Base-by-base conservation (phyloP, 2,113 vertebrate genomes). In the Myiagra hebetior region DNA sequence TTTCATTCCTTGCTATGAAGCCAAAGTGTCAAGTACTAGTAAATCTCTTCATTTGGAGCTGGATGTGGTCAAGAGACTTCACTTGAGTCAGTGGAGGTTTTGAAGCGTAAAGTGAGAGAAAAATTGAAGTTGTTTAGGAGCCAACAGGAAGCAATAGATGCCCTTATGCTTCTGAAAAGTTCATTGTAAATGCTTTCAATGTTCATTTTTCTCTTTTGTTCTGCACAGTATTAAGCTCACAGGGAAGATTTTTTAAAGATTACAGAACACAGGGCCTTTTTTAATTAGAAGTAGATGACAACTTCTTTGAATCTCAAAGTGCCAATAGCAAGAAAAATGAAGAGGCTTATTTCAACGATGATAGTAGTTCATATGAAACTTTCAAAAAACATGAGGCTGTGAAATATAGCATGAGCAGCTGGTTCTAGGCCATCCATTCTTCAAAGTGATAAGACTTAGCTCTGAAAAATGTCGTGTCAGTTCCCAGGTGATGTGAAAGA, bases 1-100 rank as follows among this genome's bases (percentile, higher is more conserved):
- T 90, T 94, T 12, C 15, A 8, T 49, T 85, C 14, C 33, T 59
- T 76, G 22, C 7, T 35, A 31, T 63, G 53, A 73, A 81, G 15
- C 3, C 12, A 9, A 56, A 22, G 24, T 47, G 24, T 33, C 59
- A 49, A 6, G 2, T 42, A 41, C 17, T 28, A 22, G 8, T 53
- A 79, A 70, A n/a, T 23, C 4, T 68, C 47, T 53, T 77, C 8
- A 57, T 92, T 87, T 3, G 23, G 22, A 68, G 19, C 4, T 59
- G 26, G 30, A 49, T 28, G 10, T 22, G 8, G 15, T 33, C 31
- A 64, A 42, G 13, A 86, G 9, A 35, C 12, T n/a, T 67, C 13
- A 28, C 9, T 41, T 20, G 31, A 57, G n/a, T 18, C 0, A 0
- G 2, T 53, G 9, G 18, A 69, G 1, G 3, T 49, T n/a, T 42